Conservation (phyloP, 2,113 vertebrate species). For the Amia ocellicauda region DNA sequence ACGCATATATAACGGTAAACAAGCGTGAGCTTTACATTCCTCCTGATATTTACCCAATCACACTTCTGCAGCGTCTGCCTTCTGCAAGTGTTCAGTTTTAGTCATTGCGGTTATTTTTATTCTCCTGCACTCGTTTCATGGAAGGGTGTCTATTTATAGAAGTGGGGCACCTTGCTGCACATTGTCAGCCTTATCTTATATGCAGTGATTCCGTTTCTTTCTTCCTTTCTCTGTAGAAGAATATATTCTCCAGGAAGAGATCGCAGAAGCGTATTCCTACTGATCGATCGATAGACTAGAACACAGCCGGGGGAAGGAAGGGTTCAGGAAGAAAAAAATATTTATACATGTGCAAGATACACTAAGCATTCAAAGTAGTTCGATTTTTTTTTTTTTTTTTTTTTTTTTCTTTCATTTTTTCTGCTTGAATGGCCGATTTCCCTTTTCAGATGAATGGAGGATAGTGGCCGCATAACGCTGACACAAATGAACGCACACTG, state of each 20-base stretch:
- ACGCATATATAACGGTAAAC: no score
- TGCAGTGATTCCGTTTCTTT: conserved; percentile 22
- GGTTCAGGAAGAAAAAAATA: conserved; percentile 24
- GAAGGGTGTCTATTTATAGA: conserved; percentile 45
- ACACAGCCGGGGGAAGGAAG: background rate
- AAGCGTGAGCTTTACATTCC: no score
- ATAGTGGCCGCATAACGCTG: conserved; percentile 1
- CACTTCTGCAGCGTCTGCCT: background rate
- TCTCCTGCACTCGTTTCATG: conserved; percentile 13
- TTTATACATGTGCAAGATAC: conserved; percentile 17
- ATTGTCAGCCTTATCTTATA: conserved; percentile 35
- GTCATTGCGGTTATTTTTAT: background rate
- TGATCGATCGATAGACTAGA: background rate
- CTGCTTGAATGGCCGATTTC: conserved; percentile 29
- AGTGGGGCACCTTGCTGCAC: background rate
- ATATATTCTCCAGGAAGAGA: conserved; percentile 16
- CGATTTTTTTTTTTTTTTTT: no score
- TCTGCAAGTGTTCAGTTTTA: background rate
- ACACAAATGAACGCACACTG: background rate
- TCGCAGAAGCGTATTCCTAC: background rate
- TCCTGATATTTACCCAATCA: conserved; percentile 11
- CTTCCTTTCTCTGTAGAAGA: conserved; percentile 22
- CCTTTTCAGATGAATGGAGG: conserved; percentile 1
- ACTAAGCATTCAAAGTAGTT: conserved; percentile 17
- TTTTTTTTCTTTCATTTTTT: conserved; percentile 21